These are phyloP conservation scores for Cricetomys ansorgei DNA, from an alignment of 2,113 vertebrate species.

Conservation along the genomic window DNA sequence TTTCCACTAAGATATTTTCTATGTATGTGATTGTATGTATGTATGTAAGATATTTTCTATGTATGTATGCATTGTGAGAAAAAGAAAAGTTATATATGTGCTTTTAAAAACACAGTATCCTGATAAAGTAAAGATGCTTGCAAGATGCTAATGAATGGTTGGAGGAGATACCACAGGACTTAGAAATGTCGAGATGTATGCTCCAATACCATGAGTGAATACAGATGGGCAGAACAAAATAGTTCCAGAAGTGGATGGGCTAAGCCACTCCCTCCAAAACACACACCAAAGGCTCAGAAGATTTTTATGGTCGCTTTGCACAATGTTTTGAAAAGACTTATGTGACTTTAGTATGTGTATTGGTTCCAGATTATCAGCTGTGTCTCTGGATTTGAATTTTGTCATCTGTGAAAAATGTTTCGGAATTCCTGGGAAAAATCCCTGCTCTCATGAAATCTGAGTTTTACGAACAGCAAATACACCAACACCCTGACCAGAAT, in stretches of 20 bases:
- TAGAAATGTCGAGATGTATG: neutral
- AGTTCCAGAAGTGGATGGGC: neutral
- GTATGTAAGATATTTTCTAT: neutral
- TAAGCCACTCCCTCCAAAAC: neutral
- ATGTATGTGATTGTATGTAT: too few species aligned
- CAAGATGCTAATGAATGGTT: neutral
- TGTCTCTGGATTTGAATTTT: constrained; percentile 58
- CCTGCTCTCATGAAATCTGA: constrained; percentile 36
- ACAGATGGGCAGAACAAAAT: constrained; percentile 47
- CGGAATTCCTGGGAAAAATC: constrained; percentile 59
- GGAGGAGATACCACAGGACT: neutral
- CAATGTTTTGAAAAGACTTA: constrained; percentile 62
- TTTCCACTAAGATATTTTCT: neutral
- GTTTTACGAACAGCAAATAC: neutral
- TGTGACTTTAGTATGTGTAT: constrained; percentile 34
- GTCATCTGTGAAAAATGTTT: constrained; percentile 52
- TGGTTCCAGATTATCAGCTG: constrained; percentile 69
- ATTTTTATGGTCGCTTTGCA: constrained; percentile 51
- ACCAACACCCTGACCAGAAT: neutral
- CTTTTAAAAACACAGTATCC: neutral
- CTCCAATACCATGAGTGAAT: neutral
- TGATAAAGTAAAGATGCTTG: neutral
- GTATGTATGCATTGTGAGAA: neutral
- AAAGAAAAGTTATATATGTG: neutral
- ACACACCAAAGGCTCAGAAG: neutral